Evolutionary conservation across 2,888 invertebrate species (phyloP).

Genomic region (Aethes cnicana): DNA sequence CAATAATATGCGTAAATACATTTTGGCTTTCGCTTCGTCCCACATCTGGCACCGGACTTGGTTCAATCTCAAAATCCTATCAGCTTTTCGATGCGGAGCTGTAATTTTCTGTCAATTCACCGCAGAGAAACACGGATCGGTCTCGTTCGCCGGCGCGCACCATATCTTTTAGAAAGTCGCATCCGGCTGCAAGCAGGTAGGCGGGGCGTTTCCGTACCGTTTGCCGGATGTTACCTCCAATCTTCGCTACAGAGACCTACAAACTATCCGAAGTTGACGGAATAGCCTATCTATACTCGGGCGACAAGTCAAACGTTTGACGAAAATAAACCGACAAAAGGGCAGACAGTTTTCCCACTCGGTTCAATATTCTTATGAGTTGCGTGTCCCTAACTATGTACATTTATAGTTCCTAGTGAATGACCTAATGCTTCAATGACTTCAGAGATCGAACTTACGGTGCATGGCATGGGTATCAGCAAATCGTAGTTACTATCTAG

Average conservation of each 20-base stretch:
- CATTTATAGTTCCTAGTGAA: conserved; percentile 34
- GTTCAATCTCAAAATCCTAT: conserved; percentile 18
- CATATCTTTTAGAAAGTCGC: conserved; percentile 79
- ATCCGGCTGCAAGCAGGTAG: conserved; percentile 68
- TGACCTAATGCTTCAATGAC: conserved; percentile 28
- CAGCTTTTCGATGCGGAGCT: conserved; percentile 19
- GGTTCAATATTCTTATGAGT: conserved; percentile 1
- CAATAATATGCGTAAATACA: too few relatives aligned
- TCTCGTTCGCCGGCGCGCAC: conserved; percentile 47
- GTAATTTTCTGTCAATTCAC: conserved; percentile 29
- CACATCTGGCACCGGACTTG: conserved; percentile 9
- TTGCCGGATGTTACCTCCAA: conserved; percentile 64
- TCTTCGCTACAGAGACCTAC: conserved; percentile 48
- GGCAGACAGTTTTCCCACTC: neutral
- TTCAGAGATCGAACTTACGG: conserved; percentile 23
- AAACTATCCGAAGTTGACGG: conserved; percentile 40
- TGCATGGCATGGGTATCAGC: conserved; percentile 12
- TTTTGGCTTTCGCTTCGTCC: neutral
- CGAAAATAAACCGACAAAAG: neutral
- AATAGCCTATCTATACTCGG: neutral
- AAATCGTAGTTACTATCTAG: conserved; percentile 27
- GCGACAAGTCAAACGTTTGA: neutral
- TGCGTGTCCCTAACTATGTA: conserved; percentile 13
- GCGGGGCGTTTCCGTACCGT: conserved; percentile 66
- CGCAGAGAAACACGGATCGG: conserved; percentile 33